Conservation (phyloP, 2,113 vertebrate species). For the Neodon shergylaensis region DNA sequence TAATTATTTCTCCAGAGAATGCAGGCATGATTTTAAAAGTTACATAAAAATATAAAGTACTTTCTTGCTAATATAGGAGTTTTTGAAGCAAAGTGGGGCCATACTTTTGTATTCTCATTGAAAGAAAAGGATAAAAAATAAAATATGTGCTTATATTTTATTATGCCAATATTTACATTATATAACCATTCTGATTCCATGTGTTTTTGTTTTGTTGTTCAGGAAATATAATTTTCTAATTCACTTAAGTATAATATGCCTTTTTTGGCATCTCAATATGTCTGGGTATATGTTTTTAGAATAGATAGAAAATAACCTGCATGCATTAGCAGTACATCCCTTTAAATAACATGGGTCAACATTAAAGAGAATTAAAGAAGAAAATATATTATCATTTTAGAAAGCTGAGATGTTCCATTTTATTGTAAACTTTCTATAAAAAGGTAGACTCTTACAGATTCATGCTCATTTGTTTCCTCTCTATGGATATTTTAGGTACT, state of each 20-base stretch:
- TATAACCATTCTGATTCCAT: not conserved
- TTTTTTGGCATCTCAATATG: not conserved
- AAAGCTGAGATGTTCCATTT: not conserved
- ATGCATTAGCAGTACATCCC: not conserved
- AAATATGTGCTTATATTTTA: not conserved
- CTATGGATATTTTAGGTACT: not conserved
- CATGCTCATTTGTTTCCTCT: not conserved
- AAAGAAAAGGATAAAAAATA: not conserved
- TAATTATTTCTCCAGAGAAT: not conserved
- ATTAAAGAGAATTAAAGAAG: not conserved
- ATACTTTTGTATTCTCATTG: not conserved
- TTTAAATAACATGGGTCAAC: not conserved
- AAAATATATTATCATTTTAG: not conserved
- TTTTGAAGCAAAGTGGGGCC: not conserved
- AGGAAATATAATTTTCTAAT: not conserved
- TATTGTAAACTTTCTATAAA: not conserved
- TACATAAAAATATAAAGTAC: not conserved
- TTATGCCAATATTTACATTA: not conserved
- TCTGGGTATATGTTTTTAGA: not conserved
- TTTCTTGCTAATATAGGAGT: not conserved
- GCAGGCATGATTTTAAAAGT: not conserved
- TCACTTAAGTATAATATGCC: not conserved
- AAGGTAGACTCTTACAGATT: not conserved
- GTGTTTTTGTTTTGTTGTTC: not conserved
- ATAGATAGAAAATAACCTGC: not conserved